Evolutionary conservation across 2,113 vertebrate genomes (phyloP), one percentile per base, ranked within the genome.

Genomic region (Laticauda colubrina): DNA sequence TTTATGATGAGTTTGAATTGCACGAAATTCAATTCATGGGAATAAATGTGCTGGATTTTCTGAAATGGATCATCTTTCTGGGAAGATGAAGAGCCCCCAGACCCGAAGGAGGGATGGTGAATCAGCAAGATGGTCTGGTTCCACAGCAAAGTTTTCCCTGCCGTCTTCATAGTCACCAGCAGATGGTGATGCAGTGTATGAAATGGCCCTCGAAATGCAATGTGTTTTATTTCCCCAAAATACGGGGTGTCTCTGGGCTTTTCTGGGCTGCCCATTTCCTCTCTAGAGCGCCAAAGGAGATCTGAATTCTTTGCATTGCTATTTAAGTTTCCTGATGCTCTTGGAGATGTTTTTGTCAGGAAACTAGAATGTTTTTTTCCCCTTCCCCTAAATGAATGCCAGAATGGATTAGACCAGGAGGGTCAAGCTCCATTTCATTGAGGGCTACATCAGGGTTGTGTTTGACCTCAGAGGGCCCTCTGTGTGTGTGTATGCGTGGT

Each of bases 201-300:
- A 55, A 81, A 81, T 69, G 64, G 29, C 64, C 3, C 1, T 12
- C 4, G 29, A 69, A 69, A 69, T 34, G 29, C 12, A 3, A 61
- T 26, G 10, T 11, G 24, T 61, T 88, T 89, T 56, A 0, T 0
- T 43, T 23, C 57, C 34, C 18, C 21, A 0, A 54, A 54, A 43
- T 20, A 34, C 10, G 12, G 10, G 10, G 10, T 18, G 88, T 53
- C 59, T 0, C 0, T 6, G 89, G 86, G 5, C 14, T 23, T 9
- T 39, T 1, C 53, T 85, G 26, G 59, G 61, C 51, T 39, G 23
- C 12, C 4, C 1, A 4, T 29, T 26, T 55, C 86, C 10, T 1
- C 23, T n/a, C 51, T 61, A 0, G 15, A 81, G 87, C 3, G 23
- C 45, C 86, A 34, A 85, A 86, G 24, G n/a, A 43, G 85, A 59